Evolutionary conservation across 2,797 vertebrate genomes (phyloP), one percentile per base, ranked within the genome.

Genomic region (Lemur catta): DNA sequence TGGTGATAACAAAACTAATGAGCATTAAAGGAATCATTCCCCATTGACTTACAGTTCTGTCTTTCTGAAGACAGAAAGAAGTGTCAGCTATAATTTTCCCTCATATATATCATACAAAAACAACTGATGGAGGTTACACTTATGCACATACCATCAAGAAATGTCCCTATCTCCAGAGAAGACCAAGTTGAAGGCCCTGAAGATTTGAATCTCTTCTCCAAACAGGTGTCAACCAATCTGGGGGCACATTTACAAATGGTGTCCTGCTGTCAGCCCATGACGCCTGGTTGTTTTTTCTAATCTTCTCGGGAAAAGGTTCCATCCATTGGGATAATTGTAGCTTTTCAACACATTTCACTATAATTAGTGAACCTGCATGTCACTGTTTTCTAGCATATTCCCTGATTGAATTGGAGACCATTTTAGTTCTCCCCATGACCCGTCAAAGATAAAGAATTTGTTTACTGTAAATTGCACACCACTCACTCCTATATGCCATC

Each of bases 391-490:
- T 97, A 97, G 97, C 98, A 72, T 79, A 94, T 96, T 98, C 98
- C 93, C 95, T 98, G 98, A 98, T 97, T 99, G 98, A 99, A 98
- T 74, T 97, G 97, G 98, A 97, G 98, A 97, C 97, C 94, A 46
- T 98, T 99, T 98, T 98, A 98, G 95, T 97, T 98, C 99, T 99
- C 99, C 98, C 98, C 98, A 99, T 98, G 99, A 99, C 98, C 99
- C 98, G 96, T 99, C 99, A 99, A 98, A 98, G 98, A 99, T 99
- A 99, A 99, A 99, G 98, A 99, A 99, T 99, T 99, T 99, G 99
- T 99, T 99, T 99, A 99, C 99, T 99, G 98, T 99, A 99, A 99
- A 99, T 98, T 98, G 98, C 98, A 98, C 98, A 98, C 98, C 98
- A 97, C 98, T 99, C 98, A 98, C 98, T 98, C 98, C 98, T 98